phyloP scores from a whole-genome alignment of 2,797 vertebrate genomes.

The Falco peregrinus region DNA sequence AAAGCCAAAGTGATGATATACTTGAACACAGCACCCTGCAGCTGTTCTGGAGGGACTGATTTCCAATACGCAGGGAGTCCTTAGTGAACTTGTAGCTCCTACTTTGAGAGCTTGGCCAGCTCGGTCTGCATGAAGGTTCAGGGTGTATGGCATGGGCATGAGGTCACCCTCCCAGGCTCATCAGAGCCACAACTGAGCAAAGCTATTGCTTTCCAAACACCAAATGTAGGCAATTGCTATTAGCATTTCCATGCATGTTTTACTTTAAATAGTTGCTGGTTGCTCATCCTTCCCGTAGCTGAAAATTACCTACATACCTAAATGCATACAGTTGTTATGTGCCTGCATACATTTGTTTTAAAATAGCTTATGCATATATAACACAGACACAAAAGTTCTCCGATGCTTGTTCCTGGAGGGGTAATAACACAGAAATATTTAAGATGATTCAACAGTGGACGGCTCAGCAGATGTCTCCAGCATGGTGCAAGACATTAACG shows the following conservation, averaged over 20 bases:
- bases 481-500: conserved; percentile 35
- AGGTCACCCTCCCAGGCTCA: neutral
- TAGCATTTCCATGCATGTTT: conserved; percentile 59
- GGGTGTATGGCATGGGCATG: fast-evolving
- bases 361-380: conserved; percentile 64
- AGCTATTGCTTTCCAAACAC: conserved; percentile 16
- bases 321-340: conserved; percentile 49
- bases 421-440: conserved; percentile 51
- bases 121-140: neutral
- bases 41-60: conserved; percentile 11
- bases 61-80: neutral
- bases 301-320: conserved; percentile 63
- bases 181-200: neutral
- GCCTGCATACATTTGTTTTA: conserved; percentile 57
- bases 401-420: conserved; percentile 34
- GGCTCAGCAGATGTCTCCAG: conserved; percentile 60
- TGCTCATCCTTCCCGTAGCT: conserved; percentile 35
- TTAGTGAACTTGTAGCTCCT: neutral
- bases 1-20: neutral
- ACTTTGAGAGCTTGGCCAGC: neutral
- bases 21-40: neutral
- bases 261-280: conserved; percentile 62
- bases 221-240: conserved; percentile 45
- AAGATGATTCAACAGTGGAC: conserved; percentile 64
- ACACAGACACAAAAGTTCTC: conserved; percentile 41